Conservation (phyloP, 2,113 vertebrate species). For the Macrotis lagotis region DNA sequence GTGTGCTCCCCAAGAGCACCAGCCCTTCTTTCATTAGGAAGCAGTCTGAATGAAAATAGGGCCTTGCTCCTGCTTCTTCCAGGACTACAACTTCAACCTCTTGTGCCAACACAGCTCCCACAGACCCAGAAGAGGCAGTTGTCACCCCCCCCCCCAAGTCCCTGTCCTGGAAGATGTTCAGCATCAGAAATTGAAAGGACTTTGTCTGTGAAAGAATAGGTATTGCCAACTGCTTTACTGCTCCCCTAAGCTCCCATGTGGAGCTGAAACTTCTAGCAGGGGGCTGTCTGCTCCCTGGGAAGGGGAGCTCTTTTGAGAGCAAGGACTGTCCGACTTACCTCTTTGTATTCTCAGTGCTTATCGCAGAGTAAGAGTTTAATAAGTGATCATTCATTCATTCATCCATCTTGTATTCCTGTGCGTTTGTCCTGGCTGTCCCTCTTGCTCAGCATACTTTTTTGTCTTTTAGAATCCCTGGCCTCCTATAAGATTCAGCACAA, state of each 20-base stretch:
- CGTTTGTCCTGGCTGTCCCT: not conserved
- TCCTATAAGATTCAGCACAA: not conserved
- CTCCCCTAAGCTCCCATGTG: not conserved
- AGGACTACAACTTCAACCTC: not conserved
- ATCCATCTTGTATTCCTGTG: not conserved
- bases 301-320: too few species aligned
- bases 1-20: not conserved
- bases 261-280: not conserved
- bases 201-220: not conserved
- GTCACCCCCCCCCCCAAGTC: not conserved
- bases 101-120: too few species aligned
- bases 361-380: not conserved
- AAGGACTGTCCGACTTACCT: not conserved
- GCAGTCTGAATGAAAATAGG: not conserved
- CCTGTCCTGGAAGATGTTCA: not conserved
- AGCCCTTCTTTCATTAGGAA: not conserved
- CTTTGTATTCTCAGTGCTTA: not conserved
- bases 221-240: too few species aligned
- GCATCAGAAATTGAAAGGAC: not conserved
- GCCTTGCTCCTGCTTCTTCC: not conserved
- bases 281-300: too few species aligned
- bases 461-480: not conserved
- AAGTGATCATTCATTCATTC: not conserved
- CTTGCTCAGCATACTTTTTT: not conserved
- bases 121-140: not conserved